A percentile compares a stretch with the other conserved stretches of the same genome.
These are phyloP conservation scores for Kryptolebias marmoratus DNA, from an alignment of 2,113 vertebrate genomes.

Conservation along the genomic window DNA sequence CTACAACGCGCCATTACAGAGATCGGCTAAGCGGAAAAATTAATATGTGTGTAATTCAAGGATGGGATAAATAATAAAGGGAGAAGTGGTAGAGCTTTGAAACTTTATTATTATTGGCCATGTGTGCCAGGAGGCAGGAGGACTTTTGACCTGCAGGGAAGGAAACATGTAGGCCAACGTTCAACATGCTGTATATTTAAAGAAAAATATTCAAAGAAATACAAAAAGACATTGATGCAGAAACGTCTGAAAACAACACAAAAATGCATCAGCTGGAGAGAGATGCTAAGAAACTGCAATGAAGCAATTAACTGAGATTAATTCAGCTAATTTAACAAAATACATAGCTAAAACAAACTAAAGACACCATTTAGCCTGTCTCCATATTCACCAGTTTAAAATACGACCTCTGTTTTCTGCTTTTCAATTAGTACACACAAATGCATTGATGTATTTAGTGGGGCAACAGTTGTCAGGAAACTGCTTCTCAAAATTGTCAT, in stretches of 20 bases:
- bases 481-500: too few species aligned
- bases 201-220: not conserved
- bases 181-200: not conserved
- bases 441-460: not conserved
- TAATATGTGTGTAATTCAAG: slow-evolving; percentile 44
- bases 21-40: slow-evolving; percentile 54
- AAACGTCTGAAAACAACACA: slow-evolving; percentile 22
- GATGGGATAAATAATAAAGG: slow-evolving; percentile 38
- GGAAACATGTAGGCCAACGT: slow-evolving; percentile 45
- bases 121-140: slow-evolving; percentile 21
- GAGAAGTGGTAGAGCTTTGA: slow-evolving; percentile 34
- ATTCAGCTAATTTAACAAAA: too few species aligned
- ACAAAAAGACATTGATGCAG: not conserved
- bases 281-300: slow-evolving; percentile 42
- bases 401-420: too few species aligned
- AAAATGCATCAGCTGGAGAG: slow-evolving; percentile 24
- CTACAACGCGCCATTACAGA: slow-evolving; percentile 33
- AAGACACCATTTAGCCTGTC: too few species aligned
- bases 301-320: not conserved
- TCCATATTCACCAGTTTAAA: too few species aligned
- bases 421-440: too few species aligned
- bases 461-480: too few species aligned
- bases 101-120: slow-evolving; percentile 52
- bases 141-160: slow-evolving; percentile 40
- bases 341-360: too few species aligned